These are phyloP conservation scores for Eupithecia centaureata DNA, from an alignment of 2,888 invertebrate species.

Conservation along the genomic window DNA sequence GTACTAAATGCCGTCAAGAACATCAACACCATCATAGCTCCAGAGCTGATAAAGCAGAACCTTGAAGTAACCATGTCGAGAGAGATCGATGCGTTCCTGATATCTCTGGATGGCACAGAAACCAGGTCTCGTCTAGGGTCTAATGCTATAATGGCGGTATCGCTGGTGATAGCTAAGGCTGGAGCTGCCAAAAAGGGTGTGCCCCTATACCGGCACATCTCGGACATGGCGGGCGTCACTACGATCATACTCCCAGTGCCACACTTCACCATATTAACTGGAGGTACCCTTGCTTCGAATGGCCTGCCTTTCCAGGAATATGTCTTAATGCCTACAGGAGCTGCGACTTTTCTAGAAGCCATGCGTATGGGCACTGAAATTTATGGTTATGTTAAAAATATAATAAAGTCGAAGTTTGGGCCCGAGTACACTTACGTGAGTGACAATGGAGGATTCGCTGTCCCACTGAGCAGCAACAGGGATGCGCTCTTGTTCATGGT, in stretches of 20 bases:
- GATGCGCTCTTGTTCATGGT: conserved; percentile 94
- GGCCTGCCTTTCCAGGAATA: conserved; percentile 98
- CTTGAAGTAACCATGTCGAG: conserved; percentile 95
- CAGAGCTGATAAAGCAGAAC: conserved; percentile 90
- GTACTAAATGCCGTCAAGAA: conserved; percentile 95
- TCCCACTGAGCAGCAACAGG: conserved; percentile 96
- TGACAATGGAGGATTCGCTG: conserved; percentile 98
- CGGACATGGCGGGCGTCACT: conserved; percentile 95
- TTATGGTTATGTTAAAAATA: conserved; percentile 96
- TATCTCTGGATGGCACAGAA: conserved; percentile 96
- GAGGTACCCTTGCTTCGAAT: conserved; percentile 98
- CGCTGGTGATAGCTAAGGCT: conserved; percentile 97
- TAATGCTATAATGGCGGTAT: conserved; percentile 98
- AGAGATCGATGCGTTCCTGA: conserved; percentile 93
- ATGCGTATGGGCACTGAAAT: conserved; percentile 99
- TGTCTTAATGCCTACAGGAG: conserved; percentile 96
- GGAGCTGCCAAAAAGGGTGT: conserved; percentile 97
- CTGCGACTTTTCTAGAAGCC: conserved; percentile 95
- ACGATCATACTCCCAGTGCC: conserved; percentile 97
- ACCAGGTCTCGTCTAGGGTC: conserved; percentile 97
- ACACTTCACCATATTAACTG: conserved; percentile 98
- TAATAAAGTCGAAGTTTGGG: conserved; percentile 94
- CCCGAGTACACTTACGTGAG: conserved; percentile 97
- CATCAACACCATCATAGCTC: conserved; percentile 92
- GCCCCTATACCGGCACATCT: conserved; percentile 95